Percentiles rank a stretch among this genome's conserved stretches.
These are phyloP conservation scores for Plecturocebus donacophilus DNA, from an alignment of 2,113 vertebrate genomes.

Conservation along the genomic window DNA sequence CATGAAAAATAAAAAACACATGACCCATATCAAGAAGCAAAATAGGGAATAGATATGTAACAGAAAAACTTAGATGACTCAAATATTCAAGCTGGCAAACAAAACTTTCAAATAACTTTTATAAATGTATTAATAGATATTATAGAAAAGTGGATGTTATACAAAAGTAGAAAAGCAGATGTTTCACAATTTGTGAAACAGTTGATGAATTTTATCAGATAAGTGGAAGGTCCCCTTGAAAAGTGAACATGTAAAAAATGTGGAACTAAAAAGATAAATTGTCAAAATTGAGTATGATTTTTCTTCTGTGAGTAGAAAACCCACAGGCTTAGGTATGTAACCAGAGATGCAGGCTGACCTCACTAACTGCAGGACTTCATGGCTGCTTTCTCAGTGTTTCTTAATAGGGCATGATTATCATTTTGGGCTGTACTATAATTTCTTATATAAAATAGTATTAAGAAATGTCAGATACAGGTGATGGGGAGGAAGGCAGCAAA, in stretches of 20 bases:
- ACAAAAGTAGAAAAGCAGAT: background rate
- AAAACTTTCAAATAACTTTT: background rate
- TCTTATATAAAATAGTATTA: background rate
- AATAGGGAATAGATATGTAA: background rate
- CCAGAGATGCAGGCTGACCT: background rate
- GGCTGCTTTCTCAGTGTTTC: background rate
- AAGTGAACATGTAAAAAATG: background rate
- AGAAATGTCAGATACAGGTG: too few species aligned
- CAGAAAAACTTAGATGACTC: background rate
- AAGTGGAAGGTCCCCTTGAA: background rate
- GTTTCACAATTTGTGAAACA: background rate
- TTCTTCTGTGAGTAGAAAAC: background rate
- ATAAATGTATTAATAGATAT: background rate
- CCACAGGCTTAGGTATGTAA: background rate
- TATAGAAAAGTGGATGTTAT: background rate
- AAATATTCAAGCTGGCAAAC: background rate
- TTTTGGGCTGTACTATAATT: background rate
- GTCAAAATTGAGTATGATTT: background rate
- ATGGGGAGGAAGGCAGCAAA: too few species aligned
- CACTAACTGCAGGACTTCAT: rapidly evolving
- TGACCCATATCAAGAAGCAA: background rate
- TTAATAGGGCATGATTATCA: rapidly evolving
- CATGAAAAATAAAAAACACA: background rate
- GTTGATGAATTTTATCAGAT: background rate
- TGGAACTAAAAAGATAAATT: background rate